Conservation (phyloP, 64 coral and sea anemone genomes). For the Cladopsammia gracilis region DNA sequence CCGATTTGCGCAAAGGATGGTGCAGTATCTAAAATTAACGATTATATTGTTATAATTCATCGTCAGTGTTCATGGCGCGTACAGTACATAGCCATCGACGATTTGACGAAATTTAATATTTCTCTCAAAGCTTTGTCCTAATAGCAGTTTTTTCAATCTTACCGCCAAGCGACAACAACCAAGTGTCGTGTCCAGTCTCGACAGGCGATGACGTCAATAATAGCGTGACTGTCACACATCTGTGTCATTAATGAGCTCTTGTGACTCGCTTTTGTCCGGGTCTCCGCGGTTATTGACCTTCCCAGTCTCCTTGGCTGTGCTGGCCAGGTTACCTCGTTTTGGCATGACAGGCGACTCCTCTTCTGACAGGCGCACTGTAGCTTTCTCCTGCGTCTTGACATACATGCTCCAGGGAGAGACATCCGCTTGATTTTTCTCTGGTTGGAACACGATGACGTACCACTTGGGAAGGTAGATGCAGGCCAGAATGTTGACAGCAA, state of each 20-base stretch:
- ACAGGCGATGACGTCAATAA: too few relatives aligned
- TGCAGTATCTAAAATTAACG: not conserved
- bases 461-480: constrained; percentile 92
- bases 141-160: not conserved
- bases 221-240: constrained; percentile 13
- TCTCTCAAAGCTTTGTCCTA: not conserved
- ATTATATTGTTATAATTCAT: not conserved
- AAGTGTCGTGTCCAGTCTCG: not conserved
- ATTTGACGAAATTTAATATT: not conserved
- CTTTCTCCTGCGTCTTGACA: constrained; percentile 72
- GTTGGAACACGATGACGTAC: constrained; percentile 91
- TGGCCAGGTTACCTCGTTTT: constrained; percentile 31
- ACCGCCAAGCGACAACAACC: not conserved
- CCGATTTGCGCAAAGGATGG: not conserved
- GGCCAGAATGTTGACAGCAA: constrained; percentile 76
- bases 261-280: constrained; percentile 8
- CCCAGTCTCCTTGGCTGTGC: constrained; percentile 2
- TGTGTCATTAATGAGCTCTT: constrained; percentile 23
- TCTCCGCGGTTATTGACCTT: constrained; percentile 3
- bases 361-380: constrained; percentile 47
- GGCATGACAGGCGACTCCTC: constrained; percentile 59
- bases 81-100: not conserved
- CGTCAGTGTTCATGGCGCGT: too few relatives aligned
- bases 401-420: constrained; percentile 83
- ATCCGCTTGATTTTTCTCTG: constrained; percentile 91